A percentile compares a stretch with the other conserved stretches of the same genome.
These are phyloP conservation scores for Kryptolebias ocellatus DNA, from an alignment of 2,797 vertebrate species.

Conservation along the genomic window DNA sequence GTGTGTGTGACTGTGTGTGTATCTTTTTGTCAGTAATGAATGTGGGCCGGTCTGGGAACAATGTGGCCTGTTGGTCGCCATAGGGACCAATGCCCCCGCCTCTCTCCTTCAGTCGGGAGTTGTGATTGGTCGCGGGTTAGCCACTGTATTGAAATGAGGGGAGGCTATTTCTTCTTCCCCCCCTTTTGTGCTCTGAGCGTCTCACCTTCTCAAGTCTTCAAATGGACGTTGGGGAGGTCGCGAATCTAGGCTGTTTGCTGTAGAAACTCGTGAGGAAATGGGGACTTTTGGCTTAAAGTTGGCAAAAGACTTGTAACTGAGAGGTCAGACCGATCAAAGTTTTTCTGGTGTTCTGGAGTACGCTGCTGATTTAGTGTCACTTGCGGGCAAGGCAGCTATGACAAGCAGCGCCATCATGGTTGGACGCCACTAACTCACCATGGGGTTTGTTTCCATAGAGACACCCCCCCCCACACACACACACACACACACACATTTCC, in stretches of 20 bases:
- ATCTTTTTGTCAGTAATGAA: conserved; percentile 83
- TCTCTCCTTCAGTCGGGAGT: conserved; percentile 77
- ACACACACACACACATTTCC: conserved; percentile 1
- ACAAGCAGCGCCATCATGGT: conserved; percentile 76
- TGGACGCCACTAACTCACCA: conserved; percentile 77
- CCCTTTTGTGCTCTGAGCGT: conserved; percentile 65
- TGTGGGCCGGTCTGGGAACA: conserved; percentile 84
- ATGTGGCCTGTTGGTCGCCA: conserved; percentile 85
- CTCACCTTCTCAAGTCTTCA: conserved; percentile 55
- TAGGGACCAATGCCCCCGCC: conserved; percentile 80
- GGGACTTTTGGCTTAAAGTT: conserved; percentile 20
- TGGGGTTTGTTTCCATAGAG: conserved; percentile 80
- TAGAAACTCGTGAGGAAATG: conserved; percentile 28
- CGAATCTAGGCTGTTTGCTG: conserved; percentile 18
- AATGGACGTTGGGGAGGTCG: conserved; percentile 33
- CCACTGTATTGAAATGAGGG: conserved; percentile 79
- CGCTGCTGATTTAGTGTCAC: conserved; percentile 60
- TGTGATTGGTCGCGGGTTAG: conserved; percentile 75
- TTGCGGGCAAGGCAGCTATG: conserved; percentile 71
- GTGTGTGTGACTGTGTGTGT: conserved; percentile 64
- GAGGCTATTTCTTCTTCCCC: conserved; percentile 60
- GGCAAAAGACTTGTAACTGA: conserved; percentile 7
- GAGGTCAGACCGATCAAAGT: conserved; percentile 24
- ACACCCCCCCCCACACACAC: conserved; percentile 46
- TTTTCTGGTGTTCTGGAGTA: conserved; percentile 30